Evolutionary conservation across 2,888 invertebrate species (phyloP).

Genomic region (Glaucopsyche alexis): DNA sequence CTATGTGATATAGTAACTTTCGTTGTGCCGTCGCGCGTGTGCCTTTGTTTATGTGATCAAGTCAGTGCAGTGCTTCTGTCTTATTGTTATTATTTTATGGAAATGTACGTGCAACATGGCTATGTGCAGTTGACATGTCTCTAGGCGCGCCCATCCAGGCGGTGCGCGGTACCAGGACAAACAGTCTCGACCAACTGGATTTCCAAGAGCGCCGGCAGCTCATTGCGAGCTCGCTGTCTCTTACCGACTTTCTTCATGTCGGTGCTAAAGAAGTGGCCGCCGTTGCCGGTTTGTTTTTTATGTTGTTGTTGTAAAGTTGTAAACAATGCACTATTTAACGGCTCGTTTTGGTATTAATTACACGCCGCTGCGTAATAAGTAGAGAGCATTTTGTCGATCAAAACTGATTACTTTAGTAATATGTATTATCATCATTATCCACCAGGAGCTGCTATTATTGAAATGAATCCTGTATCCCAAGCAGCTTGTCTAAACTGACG

Average conservation of each 20-base stretch:
- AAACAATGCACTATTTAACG: constrained; percentile 23
- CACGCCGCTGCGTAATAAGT: constrained; percentile 6
- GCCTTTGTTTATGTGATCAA: constrained; percentile 64
- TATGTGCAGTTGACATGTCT: constrained; percentile 77
- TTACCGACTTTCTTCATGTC: constrained; percentile 90
- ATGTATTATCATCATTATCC: constrained; percentile 2
- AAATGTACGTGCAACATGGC: constrained; percentile 66
- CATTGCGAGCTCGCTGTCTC: constrained; percentile 91
- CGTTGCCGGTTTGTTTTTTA: constrained; percentile 70
- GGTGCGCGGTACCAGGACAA: constrained; percentile 83
- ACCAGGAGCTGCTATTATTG: constrained; percentile 16
- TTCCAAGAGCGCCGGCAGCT: constrained; percentile 95
- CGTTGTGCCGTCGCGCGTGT: constrained; percentile 59
- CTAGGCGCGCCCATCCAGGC: constrained; percentile 75
- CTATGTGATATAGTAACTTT: constrained; percentile 52
- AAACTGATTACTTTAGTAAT: constrained; percentile 8
- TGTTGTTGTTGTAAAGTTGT: no score
- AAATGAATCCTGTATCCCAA: neutral
- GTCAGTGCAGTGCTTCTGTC: constrained; percentile 51
- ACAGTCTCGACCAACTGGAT: constrained; percentile 93
- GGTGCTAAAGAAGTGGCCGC: constrained; percentile 81
- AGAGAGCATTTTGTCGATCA: neutral
- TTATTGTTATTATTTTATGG: constrained; percentile 50
- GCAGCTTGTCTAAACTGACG: neutral
- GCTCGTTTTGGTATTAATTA: neutral